Conservation (phyloP, 1,140 invertebrate species). For the Polypedilum vanderplanki region DNA sequence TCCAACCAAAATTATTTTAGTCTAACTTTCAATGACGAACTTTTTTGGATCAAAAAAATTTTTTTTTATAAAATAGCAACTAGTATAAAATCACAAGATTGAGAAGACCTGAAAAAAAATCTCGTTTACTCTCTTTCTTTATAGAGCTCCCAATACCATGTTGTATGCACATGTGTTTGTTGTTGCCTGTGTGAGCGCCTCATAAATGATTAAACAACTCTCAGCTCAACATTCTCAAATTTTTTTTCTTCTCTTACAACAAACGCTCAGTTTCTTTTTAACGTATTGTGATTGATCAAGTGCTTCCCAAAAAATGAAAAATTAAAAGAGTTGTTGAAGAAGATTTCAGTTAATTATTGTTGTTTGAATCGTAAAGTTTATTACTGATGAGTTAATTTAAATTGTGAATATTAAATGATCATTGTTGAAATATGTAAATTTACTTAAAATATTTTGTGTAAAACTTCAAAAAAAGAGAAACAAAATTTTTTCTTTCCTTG, state of each 20-base stretch:
- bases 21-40: too few species aligned
- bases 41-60: too few species aligned
- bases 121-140: slow-evolving; percentile 3
- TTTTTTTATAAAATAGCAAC: too few species aligned
- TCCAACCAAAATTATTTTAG: too few species aligned
- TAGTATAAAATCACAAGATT: neutral
- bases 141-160: neutral
- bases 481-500: neutral
- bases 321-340: neutral
- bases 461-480: too few species aligned
- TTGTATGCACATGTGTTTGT: slow-evolving; percentile 16
- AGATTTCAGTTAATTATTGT: neutral
- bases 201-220: slow-evolving; percentile 7
- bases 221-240: neutral
- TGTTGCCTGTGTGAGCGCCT: neutral
- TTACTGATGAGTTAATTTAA: neutral
- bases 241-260: too few species aligned
- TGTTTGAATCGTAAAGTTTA: neutral
- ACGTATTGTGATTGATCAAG: slow-evolving; percentile 15
- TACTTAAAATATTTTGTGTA: too few species aligned
- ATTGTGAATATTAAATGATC: too few species aligned
- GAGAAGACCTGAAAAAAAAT: neutral
- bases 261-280: slow-evolving; percentile 27
- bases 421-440: too few species aligned
- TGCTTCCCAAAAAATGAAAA: slow-evolving; percentile 1